Percentiles rank a stretch among this genome's conserved stretches.
Conservation (phyloP, 1,140 invertebrate genomes). For the Nasonia longicornis region DNA sequence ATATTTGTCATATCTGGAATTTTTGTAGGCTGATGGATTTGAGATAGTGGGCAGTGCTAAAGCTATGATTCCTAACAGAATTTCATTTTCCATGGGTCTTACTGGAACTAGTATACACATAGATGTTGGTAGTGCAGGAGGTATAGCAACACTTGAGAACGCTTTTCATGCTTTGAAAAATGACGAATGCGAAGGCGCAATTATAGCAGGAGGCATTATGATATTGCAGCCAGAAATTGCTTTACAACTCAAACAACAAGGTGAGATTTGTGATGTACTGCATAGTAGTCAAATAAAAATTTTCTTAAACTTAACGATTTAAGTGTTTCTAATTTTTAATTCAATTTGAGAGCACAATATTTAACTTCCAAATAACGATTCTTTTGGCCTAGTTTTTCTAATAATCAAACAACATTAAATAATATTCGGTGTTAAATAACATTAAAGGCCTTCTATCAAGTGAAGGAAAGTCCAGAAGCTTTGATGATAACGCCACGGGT, state of each 20-base stretch:
- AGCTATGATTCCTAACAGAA: constrained; percentile 53
- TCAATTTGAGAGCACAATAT: too few relatives aligned
- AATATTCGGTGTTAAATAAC: too few relatives aligned
- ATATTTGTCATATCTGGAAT: neutral
- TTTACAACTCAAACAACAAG: constrained; percentile 46
- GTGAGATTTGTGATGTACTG: constrained; percentile 37
- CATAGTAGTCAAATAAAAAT: too few relatives aligned
- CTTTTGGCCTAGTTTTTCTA: too few relatives aligned
- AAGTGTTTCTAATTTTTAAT: too few relatives aligned
- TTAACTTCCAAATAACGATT: too few relatives aligned
- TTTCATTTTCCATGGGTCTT: constrained; percentile 52
- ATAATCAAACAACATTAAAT: too few relatives aligned
- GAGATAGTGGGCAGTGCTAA: constrained; percentile 48
- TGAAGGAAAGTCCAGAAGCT: constrained; percentile 78
- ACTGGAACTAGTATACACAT: constrained; percentile 58
- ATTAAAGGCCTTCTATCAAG: constrained; percentile 58
- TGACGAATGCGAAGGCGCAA: constrained; percentile 72
- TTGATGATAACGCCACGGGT: constrained; percentile 72
- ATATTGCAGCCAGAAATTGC: constrained; percentile 51
- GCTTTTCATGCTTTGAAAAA: constrained; percentile 70
- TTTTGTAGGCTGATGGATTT: constrained; percentile 59
- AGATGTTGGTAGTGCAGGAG: constrained; percentile 67
- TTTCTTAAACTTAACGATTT: too few relatives aligned
- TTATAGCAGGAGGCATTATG: constrained; percentile 63
- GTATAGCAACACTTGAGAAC: constrained; percentile 55